A percentile compares a stretch with the other conserved stretches of the same genome.
Evolutionary conservation across 2,888 invertebrate genomes (phyloP).

Genomic region (Dromius quadrimaculatus): DNA sequence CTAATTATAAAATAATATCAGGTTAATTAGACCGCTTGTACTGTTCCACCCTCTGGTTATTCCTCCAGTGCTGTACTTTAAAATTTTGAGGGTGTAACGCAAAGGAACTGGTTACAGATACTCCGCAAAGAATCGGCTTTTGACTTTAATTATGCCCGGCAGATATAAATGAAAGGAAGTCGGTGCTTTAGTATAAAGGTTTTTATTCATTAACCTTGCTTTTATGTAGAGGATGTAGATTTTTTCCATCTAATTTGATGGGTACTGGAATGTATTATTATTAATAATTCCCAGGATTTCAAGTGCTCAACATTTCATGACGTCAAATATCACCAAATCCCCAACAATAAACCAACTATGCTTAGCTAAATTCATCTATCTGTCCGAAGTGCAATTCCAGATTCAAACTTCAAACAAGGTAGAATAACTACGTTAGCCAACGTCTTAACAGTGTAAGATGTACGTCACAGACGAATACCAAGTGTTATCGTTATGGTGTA

Average conservation of each 20-base stretch:
- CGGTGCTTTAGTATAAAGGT: not conserved
- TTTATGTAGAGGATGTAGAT: no score
- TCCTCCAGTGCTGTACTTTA: not conserved
- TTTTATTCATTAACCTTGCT: no score
- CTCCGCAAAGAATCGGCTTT: not conserved
- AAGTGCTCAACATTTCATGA: no score
- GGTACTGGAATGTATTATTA: no score
- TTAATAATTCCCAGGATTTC: no score
- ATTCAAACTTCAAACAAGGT: no score
- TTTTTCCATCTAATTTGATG: no score
- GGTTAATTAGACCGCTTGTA: not conserved
- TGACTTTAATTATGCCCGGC: not conserved
- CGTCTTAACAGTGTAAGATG: slow-evolving; percentile 9
- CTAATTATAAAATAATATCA: not conserved
- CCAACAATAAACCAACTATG: no score
- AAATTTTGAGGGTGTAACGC: not conserved
- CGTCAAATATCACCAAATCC: no score
- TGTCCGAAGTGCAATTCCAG: not conserved
- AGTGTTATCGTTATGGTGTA: not conserved
- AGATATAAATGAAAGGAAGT: not conserved
- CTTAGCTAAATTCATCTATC: not conserved
- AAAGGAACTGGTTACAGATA: no score
- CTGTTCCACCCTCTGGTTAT: not conserved
- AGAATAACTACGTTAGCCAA: no score
- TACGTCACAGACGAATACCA: not conserved